Evolutionary conservation across 2,113 vertebrate species (phyloP).

Genomic region (Brachionichthys hirsutus): DNA sequence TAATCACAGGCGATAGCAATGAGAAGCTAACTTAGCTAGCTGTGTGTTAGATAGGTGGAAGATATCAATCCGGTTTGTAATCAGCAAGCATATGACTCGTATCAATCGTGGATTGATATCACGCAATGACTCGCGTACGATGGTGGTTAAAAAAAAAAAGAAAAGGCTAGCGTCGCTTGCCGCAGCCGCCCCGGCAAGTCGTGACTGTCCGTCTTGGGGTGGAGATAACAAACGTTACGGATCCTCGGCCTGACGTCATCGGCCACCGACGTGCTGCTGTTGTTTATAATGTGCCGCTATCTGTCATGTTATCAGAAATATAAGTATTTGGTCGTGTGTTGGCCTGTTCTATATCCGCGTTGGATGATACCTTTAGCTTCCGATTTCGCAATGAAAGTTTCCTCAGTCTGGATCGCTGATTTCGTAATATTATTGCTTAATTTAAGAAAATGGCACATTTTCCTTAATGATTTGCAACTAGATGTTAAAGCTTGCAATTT

Average conservation of each 20-base stretch:
- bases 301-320: neutral
- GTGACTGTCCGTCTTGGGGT: slow-evolving; percentile 65
- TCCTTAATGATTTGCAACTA: neutral
- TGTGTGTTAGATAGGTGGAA: slow-evolving; percentile 1
- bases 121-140: neutral
- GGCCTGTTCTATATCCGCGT: too few species aligned
- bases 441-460: neutral
- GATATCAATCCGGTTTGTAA: neutral
- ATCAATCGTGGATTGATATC: neutral
- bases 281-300: slow-evolving; percentile 8
- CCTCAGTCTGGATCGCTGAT: neutral
- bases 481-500: too few species aligned
- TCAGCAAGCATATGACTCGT: neutral
- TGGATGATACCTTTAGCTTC: neutral
- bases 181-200: slow-evolving; percentile 46
- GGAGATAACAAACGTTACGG: slow-evolving; percentile 29
- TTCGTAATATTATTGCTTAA: slow-evolving; percentile 2
- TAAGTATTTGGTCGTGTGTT: neutral
- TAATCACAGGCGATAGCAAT: too few species aligned
- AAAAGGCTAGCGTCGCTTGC: slow-evolving; percentile 16
- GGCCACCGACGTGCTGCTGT: neutral
- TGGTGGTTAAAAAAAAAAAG: neutral
- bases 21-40: slow-evolving; percentile 44
- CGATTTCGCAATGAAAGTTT: slow-evolving; percentile 38
- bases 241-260: slow-evolving; percentile 49